Base-by-base conservation (phyloP, 2,797 vertebrate genomes). In the Hydrolagus colliei region DNA sequence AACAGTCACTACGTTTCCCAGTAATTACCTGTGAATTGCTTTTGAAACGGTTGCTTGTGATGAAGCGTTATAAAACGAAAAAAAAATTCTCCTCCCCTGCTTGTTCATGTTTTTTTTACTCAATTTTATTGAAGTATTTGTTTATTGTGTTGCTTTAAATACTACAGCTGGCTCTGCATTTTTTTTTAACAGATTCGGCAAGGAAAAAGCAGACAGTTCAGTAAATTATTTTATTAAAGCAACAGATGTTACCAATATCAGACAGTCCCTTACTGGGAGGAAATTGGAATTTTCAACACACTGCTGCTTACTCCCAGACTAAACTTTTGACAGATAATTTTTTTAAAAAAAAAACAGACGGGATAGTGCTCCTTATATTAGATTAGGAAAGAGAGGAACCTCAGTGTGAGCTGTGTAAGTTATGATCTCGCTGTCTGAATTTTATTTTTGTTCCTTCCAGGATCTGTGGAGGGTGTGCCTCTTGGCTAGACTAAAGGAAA, bases 171-270 rank as follows among this genome's bases (percentile, higher is more conserved):
- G 79, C 41, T 71, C 6, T 52, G 52, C 71, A 84, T 84, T 84
- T 84, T 71, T 71, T 71, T 71, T 71, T 35, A 71, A 63, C 67
- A 35, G 65, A 67, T 41, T 84, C 79, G 71, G 79, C 79, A 84
- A 84, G 67, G 79, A 84, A 71, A 71, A 63, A 0, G 79, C 79
- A 71, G 79, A 84, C 79, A 84, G 79, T 84, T 71, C 79, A 71
- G 79, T 71, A 41, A 88, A 92, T 90, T 88, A 80, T 91, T 88
- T 94, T 94, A 95, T 95, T 94, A 93, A 52, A 52, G 92, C 94
- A 93, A 93, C 94, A 95, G 93, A 95, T 95, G 94, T 91, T 88
- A 92, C 91, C 91, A 88, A 91, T 90, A 90, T 94, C 91, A 92
- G 90, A 89, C 59, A 87, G 88, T 89, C 89, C 87, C 93, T 95